These are phyloP conservation scores for Ganaspis brasiliensis DNA, from an alignment of 2,888 invertebrate species.

Conservation along the genomic window DNA sequence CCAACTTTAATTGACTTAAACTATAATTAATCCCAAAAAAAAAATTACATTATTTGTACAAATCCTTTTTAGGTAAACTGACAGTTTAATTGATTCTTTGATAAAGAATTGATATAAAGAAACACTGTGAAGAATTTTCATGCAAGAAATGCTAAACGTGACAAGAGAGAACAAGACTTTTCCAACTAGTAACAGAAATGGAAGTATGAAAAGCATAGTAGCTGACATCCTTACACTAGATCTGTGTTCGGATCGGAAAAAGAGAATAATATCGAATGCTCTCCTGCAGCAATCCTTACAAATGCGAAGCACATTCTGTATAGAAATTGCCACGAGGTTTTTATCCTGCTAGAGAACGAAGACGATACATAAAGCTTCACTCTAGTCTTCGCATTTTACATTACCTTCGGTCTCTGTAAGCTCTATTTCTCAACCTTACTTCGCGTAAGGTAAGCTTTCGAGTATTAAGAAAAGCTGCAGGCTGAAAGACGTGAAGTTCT, in stretches of 20 bases:
- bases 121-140: not conserved
- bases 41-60: no score
- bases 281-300: not conserved
- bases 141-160: slow-evolving; percentile 15
- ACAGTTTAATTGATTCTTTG: not conserved
- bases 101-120: not conserved
- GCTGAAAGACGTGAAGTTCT: not conserved
- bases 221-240: slow-evolving; percentile 20
- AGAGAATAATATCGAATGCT: slow-evolving; percentile 27
- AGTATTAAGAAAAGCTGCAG: not conserved
- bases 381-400: slow-evolving; percentile 28
- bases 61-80: no score
- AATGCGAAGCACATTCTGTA: slow-evolving; percentile 32
- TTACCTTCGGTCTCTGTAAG: slow-evolving; percentile 8
- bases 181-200: slow-evolving; percentile 1
- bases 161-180: slow-evolving; percentile 10
- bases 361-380: slow-evolving; percentile 29
- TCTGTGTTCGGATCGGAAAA: not conserved
- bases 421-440: slow-evolving; percentile 12
- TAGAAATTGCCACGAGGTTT: slow-evolving; percentile 26
- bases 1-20: no score
- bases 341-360: not conserved
- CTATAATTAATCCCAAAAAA: no score
- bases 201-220: slow-evolving; percentile 6
- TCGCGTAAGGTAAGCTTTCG: not conserved